Evolutionary conservation across 2,888 invertebrate species (phyloP).

Genomic region (Netelia fuscicornis): DNA sequence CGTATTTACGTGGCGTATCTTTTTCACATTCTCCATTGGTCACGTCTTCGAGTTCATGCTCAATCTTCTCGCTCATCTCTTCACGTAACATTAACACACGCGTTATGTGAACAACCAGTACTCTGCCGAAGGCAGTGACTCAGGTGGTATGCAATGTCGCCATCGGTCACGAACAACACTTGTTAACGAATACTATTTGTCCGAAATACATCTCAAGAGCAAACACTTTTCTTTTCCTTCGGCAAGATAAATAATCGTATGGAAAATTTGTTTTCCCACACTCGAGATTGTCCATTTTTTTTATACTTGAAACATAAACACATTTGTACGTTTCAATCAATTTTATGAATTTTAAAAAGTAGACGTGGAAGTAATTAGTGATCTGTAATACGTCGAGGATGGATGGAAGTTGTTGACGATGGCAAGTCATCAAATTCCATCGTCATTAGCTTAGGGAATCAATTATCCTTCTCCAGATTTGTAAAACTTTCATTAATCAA

Average conservation of each 20-base stretch:
- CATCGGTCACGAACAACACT: conserved; percentile 8
- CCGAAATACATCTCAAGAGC: background rate
- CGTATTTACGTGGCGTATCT: background rate
- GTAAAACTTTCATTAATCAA: too few species aligned
- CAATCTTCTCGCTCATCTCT: conserved; percentile 2
- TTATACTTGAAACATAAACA: too few species aligned
- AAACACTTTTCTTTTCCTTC: conserved; percentile 3
- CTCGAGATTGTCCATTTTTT: background rate
- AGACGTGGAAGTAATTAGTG: too few species aligned
- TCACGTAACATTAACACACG: background rate
- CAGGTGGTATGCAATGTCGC: conserved; percentile 59
- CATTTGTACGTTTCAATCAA: too few species aligned
- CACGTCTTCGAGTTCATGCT: conserved; percentile 15
- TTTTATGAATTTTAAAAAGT: too few species aligned
- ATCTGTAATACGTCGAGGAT: too few species aligned
- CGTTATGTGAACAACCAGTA: conserved; percentile 24
- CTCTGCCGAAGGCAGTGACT: conserved; percentile 43
- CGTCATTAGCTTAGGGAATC: too few species aligned
- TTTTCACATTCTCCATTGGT: background rate
- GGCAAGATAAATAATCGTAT: background rate
- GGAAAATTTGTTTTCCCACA: background rate
- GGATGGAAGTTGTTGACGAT: too few species aligned
- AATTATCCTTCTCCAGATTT: too few species aligned
- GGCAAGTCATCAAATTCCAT: too few species aligned
- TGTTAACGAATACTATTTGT: conserved; percentile 22